phyloP scores from a whole-genome alignment of 2,888 invertebrate genomes.

The Aleiodes alternator region DNA sequence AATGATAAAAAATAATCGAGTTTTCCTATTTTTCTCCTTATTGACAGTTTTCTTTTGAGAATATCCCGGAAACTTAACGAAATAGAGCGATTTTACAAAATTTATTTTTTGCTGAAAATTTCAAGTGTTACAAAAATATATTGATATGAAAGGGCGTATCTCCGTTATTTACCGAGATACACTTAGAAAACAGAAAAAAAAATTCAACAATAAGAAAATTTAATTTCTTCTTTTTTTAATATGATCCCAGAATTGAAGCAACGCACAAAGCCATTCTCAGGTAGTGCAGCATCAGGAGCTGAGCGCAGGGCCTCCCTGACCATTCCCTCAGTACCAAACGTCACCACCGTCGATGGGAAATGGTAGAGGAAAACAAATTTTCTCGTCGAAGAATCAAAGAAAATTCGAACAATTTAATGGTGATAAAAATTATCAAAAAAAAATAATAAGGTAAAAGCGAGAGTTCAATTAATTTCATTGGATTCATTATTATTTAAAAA shows the following conservation, averaged over 20 bases:
- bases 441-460: conserved; percentile 16
- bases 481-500: conserved; percentile 31
- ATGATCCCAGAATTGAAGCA: conserved; percentile 79
- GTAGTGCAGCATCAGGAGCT: conserved; percentile 83
- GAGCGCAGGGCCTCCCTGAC: conserved; percentile 77
- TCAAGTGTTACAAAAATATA: no score
- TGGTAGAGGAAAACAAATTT: conserved; percentile 61
- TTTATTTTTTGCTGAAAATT: no score
- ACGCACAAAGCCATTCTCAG: conserved; percentile 80
- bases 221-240: conserved; percentile 23
- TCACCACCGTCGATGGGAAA: conserved; percentile 62
- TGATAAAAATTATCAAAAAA: no score
- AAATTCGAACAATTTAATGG: no score
- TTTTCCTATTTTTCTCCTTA: no score
- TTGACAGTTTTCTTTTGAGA: no score
- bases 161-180: no score
- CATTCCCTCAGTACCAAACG: conserved; percentile 36
- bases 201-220: background rate
- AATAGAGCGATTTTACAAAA: no score
- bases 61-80: no score
- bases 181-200: background rate
- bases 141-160: no score
- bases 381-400: no score
- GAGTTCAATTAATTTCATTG: conserved; percentile 41
- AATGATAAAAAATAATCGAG: no score